These are phyloP conservation scores for Ageneiosus marmoratus DNA, from an alignment of 2,113 vertebrate species.

Conservation along the genomic window DNA sequence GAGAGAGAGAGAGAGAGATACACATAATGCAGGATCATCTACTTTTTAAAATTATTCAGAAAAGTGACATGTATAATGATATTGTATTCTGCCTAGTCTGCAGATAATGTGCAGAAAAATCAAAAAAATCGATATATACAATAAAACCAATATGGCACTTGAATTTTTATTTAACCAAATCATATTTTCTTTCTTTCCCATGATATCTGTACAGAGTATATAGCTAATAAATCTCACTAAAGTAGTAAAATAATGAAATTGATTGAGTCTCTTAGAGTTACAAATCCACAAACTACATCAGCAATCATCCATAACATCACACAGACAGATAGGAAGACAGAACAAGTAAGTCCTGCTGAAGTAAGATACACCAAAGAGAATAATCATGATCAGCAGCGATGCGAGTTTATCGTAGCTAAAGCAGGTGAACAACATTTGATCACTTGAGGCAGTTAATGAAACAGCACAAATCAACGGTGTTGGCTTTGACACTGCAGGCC, in stretches of 20 bases:
- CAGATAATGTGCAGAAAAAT: not conserved
- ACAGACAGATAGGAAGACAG: conserved; percentile 5
- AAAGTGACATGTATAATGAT: not conserved
- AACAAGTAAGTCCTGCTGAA: conserved; percentile 4
- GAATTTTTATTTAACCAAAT: conserved; percentile 70
- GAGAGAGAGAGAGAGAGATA: too few species aligned
- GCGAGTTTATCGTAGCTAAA: not conserved
- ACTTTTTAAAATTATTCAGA: too few species aligned
- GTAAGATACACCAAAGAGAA: not conserved
- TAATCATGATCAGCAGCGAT: not conserved
- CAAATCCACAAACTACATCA: not conserved
- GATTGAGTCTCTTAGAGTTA: not conserved
- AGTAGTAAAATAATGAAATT: conserved; percentile 58
- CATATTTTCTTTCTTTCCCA: conserved; percentile 52
- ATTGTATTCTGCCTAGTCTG: not conserved
- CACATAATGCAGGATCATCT: not conserved
- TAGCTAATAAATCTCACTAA: conserved; percentile 21
- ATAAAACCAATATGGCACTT: conserved; percentile 65
- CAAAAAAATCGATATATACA: not conserved
- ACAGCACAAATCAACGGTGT: not conserved
- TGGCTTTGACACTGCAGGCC: not conserved
- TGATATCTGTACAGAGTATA: conserved; percentile 45
- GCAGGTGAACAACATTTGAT: not conserved
- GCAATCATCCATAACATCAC: not conserved
- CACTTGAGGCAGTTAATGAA: conserved; percentile 5